These are phyloP conservation scores for Tupaia tana DNA, from an alignment of 2,113 vertebrate genomes.

Conservation along the genomic window DNA sequence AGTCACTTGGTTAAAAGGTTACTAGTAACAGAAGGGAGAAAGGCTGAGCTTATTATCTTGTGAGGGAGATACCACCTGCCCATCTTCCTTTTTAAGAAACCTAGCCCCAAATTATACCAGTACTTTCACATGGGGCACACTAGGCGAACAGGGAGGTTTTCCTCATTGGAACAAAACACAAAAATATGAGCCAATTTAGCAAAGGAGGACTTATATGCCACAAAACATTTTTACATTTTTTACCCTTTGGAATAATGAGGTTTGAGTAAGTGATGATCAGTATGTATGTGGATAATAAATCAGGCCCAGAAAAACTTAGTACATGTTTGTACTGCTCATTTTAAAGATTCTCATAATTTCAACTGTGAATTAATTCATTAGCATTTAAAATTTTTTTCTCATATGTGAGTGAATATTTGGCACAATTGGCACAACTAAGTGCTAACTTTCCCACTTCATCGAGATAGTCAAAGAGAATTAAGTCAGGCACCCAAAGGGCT, in stretches of 20 bases:
- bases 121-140: background rate
- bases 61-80: background rate
- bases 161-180: constrained; percentile 5
- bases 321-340: background rate
- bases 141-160: background rate
- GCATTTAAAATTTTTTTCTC: background rate
- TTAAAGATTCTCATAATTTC: background rate
- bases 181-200: background rate
- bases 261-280: background rate
- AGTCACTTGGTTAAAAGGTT: constrained; percentile 45
- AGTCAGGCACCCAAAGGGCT: background rate
- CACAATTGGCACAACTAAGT: background rate
- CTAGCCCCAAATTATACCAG: background rate
- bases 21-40: background rate
- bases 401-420: background rate
- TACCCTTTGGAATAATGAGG: background rate
- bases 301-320: background rate
- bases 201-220: background rate
- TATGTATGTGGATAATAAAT: background rate
- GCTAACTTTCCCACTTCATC: background rate
- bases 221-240: background rate
- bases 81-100: constrained; percentile 14
- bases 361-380: background rate
- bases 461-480: background rate
- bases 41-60: background rate